A percentile compares a stretch with the other conserved stretches of the same genome.
Evolutionary conservation across 2,113 vertebrate genomes (phyloP).

Genomic region (Tylochromis polylepis): DNA sequence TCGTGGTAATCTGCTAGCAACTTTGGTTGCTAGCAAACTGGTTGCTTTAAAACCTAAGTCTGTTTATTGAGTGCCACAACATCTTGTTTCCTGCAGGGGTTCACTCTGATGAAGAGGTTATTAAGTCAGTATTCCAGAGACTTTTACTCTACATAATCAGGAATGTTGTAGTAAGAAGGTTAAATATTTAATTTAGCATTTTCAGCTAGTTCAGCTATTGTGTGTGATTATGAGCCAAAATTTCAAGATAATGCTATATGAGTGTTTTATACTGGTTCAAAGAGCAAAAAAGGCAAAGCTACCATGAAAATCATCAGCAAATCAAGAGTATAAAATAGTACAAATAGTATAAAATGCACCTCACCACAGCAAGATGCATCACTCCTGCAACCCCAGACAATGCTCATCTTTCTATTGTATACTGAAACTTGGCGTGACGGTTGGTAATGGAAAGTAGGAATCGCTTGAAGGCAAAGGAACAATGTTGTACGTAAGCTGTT

Average conservation of each 20-base stretch:
- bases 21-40: background rate
- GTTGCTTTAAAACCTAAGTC: background rate
- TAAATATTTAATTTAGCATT: background rate
- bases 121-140: background rate
- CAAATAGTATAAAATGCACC: too few species aligned
- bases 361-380: background rate
- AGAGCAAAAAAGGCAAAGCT: background rate
- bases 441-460: background rate
- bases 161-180: background rate
- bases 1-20: background rate
- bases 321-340: too few species aligned
- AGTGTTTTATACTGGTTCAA: background rate
- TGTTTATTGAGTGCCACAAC: background rate
- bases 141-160: background rate
- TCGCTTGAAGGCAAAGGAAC: background rate
- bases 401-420: background rate
- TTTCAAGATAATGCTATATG: background rate
- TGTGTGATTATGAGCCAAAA: background rate
- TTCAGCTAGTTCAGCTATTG: too few species aligned
- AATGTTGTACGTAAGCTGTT: background rate
- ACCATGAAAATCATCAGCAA: too few species aligned
- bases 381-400: background rate
- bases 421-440: background rate
- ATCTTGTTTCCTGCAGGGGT: background rate
- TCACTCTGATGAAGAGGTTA: background rate